Base-by-base conservation (phyloP, 2,113 vertebrate genomes). In the Pelobates fuscus region DNA sequence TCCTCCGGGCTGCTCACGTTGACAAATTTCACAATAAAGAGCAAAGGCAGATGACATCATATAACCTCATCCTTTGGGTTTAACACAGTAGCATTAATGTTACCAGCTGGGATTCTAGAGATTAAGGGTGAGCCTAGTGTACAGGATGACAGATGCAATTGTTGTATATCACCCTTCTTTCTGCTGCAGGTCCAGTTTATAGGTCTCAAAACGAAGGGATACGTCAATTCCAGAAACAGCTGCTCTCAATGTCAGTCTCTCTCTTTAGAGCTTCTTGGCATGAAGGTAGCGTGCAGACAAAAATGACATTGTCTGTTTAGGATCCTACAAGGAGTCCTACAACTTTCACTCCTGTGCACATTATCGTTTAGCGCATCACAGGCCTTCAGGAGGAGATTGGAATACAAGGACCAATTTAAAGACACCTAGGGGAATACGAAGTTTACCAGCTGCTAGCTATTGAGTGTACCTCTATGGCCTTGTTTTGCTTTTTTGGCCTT, bases 81-180 rank as follows among this genome's bases (percentile, higher is more conserved):
- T 44, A 57, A 18, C 30, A 65, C 17, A 27, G 52, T 52, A 67
- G 55, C 55, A 15, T 68, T 52, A 60, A 52, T 18, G 41, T 12
- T 37, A 25, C 73, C 73, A 77, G 64, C 64, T 77, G 73, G 55
- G 65, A 52, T 60, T 27, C 14, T 52, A 27, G 10, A 76, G 73
- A 68, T 77, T 68, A 77, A 26, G 23, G 20, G 8, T 30, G 18
- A 58, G 26, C 64, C 26, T 68, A 37, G 57, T 37, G 66, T 44
- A 37, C 15, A 23, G 57, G 73, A 55, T 49, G 65, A 37, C 73
- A 77, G 73, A 77, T 77, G 73, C 37, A 58, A 26, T 55, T 55
- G 52, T 26, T 52, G 24, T 8, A 27, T 27, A 2, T 25, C 49
- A 52, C 46, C 24, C 20, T 67, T 17, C 3, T 29, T 60, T 67